Percentiles rank a stretch among this genome's conserved stretches.
phyloP scores from a whole-genome alignment of 92 coral and sea anemone species.

The Blastomussa wellsi region DNA sequence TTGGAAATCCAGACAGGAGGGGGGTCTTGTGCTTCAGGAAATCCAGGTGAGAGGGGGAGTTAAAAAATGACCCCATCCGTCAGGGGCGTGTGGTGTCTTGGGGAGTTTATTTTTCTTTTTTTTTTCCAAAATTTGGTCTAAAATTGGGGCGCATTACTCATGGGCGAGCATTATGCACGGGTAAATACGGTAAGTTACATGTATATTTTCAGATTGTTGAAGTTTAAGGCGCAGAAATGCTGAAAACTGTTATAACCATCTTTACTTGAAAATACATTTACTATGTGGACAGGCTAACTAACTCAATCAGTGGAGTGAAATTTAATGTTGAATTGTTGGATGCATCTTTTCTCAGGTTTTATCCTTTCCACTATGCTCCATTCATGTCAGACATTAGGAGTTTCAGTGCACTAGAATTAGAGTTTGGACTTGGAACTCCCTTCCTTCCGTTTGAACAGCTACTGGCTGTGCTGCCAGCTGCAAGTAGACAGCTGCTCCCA shows the following conservation, averaged over 20 bases:
- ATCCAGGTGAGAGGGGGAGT: too few species aligned
- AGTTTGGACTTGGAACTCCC: conserved; percentile 81
- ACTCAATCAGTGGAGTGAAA: neutral
- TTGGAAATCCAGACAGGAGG: too few species aligned
- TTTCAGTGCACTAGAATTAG: conserved; percentile 63
- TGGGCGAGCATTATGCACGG: too few species aligned
- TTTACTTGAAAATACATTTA: too few species aligned
- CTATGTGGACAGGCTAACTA: neutral
- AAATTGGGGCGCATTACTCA: neutral
- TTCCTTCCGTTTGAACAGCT: conserved; percentile 97
- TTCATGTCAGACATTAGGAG: conserved; percentile 86
- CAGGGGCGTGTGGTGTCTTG: too few species aligned
- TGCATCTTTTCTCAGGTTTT: conserved; percentile 70
- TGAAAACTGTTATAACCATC: too few species aligned
- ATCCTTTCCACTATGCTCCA: conserved; percentile 97
- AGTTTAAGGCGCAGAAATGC: too few species aligned
- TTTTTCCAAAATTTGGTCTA: conserved; percentile 20
- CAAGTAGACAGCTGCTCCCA: conserved; percentile 88
- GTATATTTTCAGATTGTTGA: too few species aligned
- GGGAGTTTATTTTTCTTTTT: too few species aligned
- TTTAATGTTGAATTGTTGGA: neutral
- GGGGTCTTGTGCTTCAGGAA: too few species aligned
- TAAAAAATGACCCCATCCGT: too few species aligned
- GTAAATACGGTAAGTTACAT: too few species aligned
- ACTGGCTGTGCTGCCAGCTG: conserved; percentile 92